Evolutionary conservation across 1,140 invertebrate species (phyloP).

Genomic region (Contarinia nasturtii): DNA sequence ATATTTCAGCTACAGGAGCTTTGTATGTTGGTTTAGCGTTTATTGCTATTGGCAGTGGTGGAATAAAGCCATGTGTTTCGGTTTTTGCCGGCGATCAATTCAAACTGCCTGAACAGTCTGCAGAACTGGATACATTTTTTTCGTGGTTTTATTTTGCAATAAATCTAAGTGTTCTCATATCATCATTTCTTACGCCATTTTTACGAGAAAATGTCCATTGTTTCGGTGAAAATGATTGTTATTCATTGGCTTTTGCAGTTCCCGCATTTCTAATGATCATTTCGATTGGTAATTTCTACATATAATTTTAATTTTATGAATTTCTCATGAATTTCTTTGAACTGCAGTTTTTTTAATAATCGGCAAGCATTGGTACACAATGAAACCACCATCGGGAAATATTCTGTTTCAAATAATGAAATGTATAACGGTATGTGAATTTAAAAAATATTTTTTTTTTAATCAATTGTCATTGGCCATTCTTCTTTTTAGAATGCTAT

Average conservation of each 20-base stretch:
- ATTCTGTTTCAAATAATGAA: conserved; percentile 49
- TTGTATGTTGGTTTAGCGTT: conserved; percentile 53
- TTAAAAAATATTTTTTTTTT: neutral
- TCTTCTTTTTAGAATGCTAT: conserved; percentile 1
- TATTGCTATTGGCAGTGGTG: conserved; percentile 73
- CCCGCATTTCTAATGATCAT: conserved; percentile 63
- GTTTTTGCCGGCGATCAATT: conserved; percentile 94
- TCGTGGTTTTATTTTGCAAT: conserved; percentile 82
- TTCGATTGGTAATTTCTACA: conserved; percentile 37
- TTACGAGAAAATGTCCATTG: conserved; percentile 59
- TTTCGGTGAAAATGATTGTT: conserved; percentile 59
- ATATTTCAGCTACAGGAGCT: conserved; percentile 24
- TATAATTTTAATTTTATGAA: neutral
- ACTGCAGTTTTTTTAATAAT: conserved; percentile 40
- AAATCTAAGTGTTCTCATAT: conserved; percentile 74
- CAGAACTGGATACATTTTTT: conserved; percentile 61
- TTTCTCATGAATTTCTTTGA: conserved; percentile 59
- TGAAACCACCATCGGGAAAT: conserved; percentile 61
- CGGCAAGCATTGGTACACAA: conserved; percentile 58
- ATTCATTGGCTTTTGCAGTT: conserved; percentile 75
- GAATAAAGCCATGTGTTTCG: conserved; percentile 89
- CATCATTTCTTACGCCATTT: conserved; percentile 69
- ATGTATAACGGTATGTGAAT: conserved; percentile 39
- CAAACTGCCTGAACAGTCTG: conserved; percentile 48
- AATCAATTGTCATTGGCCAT: neutral